Conservation (phyloP, 2,797 vertebrate genomes). For the Ceryle rudis region DNA sequence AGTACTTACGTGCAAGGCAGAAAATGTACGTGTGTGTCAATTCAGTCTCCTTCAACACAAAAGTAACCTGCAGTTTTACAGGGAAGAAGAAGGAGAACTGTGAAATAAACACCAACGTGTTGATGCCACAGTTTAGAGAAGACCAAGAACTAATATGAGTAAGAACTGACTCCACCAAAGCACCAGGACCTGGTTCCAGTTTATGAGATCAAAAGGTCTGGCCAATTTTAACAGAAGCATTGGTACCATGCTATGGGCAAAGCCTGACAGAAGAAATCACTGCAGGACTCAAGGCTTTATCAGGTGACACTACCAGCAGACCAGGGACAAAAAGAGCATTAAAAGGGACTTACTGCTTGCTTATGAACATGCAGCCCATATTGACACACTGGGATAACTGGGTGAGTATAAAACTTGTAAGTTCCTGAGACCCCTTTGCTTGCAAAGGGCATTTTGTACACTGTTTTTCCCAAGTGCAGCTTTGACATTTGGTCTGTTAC, state of each 20-base stretch:
- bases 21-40: rapidly evolving
- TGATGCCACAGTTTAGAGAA: not conserved
- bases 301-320: not conserved
- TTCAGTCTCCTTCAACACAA: not conserved
- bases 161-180: not conserved
- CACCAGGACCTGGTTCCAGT: not conserved
- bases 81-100: not conserved
- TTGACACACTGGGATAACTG: not conserved
- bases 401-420: not conserved
- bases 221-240: not conserved
- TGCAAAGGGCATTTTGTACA: not conserved
- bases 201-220: not conserved
- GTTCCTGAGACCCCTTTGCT: not conserved
- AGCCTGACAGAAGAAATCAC: not conserved
- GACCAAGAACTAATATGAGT: not conserved
- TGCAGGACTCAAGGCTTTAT: not conserved
- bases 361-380: not conserved
- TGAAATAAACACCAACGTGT: not conserved
- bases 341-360: not conserved
- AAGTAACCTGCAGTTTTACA: not conserved
- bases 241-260: not conserved
- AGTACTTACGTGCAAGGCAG: not conserved
- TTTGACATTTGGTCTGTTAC: not conserved
- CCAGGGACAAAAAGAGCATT: not conserved
- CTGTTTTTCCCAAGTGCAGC: not conserved